These are phyloP conservation scores for Phylloscopus whistleri DNA, from an alignment of 2,113 vertebrate genomes.

Conservation along the genomic window DNA sequence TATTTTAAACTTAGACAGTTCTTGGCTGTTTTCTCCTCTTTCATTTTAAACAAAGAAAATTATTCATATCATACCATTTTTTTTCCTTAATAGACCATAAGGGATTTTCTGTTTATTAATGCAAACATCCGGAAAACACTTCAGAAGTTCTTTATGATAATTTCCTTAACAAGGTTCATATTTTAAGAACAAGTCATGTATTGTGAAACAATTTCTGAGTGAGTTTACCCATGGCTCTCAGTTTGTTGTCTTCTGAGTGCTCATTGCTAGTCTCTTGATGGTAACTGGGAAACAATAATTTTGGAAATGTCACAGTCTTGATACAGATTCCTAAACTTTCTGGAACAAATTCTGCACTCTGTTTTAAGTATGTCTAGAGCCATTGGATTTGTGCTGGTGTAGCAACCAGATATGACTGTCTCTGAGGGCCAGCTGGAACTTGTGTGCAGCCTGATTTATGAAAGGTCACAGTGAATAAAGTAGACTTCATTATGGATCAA, in stretches of 20 bases:
- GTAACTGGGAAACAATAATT: background rate
- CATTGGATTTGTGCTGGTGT: background rate
- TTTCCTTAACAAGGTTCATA: background rate
- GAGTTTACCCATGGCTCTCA: background rate
- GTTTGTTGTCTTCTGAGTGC: background rate
- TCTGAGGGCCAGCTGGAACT: background rate
- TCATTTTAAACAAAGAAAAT: background rate
- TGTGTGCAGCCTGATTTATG: background rate
- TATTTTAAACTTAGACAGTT: background rate
- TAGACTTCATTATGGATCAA: background rate
- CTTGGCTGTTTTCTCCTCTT: background rate
- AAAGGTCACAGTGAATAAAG: background rate
- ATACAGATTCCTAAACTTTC: background rate
- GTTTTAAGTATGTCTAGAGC: background rate
- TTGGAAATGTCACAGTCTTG: background rate
- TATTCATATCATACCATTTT: accelerated
- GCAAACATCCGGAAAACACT: background rate
- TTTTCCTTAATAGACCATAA: background rate
- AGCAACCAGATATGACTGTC: background rate
- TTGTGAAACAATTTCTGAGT: background rate
- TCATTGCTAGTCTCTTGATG: background rate
- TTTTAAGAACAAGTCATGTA: background rate
- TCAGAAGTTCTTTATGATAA: background rate
- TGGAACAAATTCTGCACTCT: background rate
- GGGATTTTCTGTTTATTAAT: background rate